These are phyloP conservation scores for Malacoctenus gilli DNA, from an alignment of 2,797 vertebrate genomes.

Conservation along the genomic window DNA sequence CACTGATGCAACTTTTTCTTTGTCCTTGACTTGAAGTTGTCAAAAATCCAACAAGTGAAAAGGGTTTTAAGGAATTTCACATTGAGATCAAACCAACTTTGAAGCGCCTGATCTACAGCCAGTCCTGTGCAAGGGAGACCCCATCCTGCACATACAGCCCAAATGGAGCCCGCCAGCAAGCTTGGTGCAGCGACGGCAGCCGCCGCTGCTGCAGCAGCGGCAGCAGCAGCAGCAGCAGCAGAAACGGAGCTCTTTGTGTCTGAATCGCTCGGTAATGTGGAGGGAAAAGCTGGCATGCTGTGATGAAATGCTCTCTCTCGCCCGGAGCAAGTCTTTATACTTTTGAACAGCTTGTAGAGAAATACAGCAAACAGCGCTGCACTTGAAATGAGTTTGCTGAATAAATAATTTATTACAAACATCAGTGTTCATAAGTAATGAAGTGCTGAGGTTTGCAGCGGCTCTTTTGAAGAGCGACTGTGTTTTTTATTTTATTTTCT, in stretches of 20 bases:
- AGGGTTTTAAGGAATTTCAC: no score
- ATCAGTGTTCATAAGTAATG: constrained; percentile 60
- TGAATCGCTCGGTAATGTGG: constrained; percentile 14
- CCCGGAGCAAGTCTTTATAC: constrained; percentile 58
- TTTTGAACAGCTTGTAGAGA: constrained; percentile 58
- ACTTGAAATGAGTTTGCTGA: constrained; percentile 57
- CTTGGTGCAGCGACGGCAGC: no score
- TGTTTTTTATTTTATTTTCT: constrained; percentile 19
- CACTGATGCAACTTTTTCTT: no score
- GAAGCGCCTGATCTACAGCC: constrained; percentile 4
- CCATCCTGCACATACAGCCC: not conserved
- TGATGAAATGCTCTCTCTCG: constrained; percentile 53
- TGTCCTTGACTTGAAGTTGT: no score
- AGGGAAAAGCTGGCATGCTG: constrained; percentile 17
- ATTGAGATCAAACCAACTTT: not conserved
- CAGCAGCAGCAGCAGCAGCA: no score
- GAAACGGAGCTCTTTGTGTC: constrained; percentile 25
- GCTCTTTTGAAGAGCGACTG: constrained; percentile 56
- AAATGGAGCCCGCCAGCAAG: constrained; percentile 27
- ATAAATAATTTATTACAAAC: constrained; percentile 71
- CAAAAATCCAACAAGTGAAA: no score
- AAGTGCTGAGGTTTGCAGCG: constrained; percentile 54
- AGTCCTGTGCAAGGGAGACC: not conserved
- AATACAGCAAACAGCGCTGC: constrained; percentile 62
- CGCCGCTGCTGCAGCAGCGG: no score